Base-by-base conservation (phyloP, 2,113 vertebrate genomes). In the Turnix velox region DNA sequence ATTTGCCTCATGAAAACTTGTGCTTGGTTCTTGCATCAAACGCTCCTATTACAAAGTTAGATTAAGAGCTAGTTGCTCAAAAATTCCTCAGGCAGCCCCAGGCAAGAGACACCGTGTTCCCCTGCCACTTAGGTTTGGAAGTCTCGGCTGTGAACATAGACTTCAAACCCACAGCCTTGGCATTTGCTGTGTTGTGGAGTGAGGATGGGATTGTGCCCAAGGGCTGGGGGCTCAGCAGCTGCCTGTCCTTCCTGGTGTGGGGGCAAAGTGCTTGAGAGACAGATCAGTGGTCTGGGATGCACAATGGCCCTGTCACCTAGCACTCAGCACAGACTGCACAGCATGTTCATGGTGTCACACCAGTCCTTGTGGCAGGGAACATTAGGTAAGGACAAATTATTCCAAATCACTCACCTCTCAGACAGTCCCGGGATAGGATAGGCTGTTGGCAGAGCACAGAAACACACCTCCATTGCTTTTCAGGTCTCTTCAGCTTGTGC, bases 391-490 rank as follows among this genome's bases (percentile, higher is more conserved):
- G 48, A 28, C 24, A 49, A 18, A 11, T 8, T 10, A 35, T 42
- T 48, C 20, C 67, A 17, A 39, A n/a, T 39, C 14, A 10, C 17
- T 55, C 1, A 0, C 7, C 40, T 9, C 31, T 78, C 37, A 27
- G 35, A 23, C 7, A 0, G 18, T 9, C 39, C 45, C 0, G 1
- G 14, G 71, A 25, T 13, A 2, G 0, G 22, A 9, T 24, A 7
- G 25, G 19, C 35, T 2, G 1, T 48, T 1, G 0, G 7, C 45
- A 72, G 14, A 51, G 8, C 24, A 14, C 55, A 74, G 18, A 31
- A 40, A 40, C 10, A 45, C 45, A 13, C 3, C 27, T 24, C 18
- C 30, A 24, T 28, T 9, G 7, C 30, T 40, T 63, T 51, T 51
- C n/a, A 24, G 18, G 25, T 28, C 22, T 28, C n/a, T 62, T 66